phyloP scores from a whole-genome alignment of 2,113 vertebrate species.

The Meleagris gallopavo region DNA sequence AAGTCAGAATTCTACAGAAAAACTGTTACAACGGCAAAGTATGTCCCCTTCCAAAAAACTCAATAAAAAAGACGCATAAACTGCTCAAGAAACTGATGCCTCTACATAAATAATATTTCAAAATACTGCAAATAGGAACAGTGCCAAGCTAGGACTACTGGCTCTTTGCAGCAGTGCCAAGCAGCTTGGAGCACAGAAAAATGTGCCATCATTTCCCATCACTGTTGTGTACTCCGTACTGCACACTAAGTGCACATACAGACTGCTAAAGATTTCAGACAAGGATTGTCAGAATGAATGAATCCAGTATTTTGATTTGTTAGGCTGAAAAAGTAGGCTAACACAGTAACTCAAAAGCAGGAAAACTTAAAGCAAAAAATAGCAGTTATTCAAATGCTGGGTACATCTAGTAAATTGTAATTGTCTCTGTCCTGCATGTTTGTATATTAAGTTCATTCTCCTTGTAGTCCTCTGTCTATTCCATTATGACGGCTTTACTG shows the following conservation, averaged over 20 bases:
- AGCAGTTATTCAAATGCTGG: not conserved
- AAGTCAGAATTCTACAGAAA: not conserved
- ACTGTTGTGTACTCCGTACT: not conserved
- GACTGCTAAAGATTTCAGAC: constrained; percentile 40
- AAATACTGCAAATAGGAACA: not conserved
- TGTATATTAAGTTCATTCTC: not conserved
- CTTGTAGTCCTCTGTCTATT: not conserved
- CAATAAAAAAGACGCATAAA: not conserved
- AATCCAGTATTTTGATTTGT: not conserved
- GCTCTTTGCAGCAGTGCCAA: not conserved
- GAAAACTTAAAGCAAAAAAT: not conserved
- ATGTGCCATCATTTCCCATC: not conserved
- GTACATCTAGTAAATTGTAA: not conserved
- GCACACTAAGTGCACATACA: not conserved
- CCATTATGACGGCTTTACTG: not conserved
- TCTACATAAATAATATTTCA: not conserved
- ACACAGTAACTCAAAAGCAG: constrained; percentile 3
- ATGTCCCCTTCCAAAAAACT: not conserved
- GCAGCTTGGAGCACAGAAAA: not conserved
- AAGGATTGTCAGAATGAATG: constrained; percentile 33
- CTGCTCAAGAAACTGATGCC: not conserved
- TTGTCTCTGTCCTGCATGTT: not conserved
- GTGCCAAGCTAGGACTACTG: not conserved
- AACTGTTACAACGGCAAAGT: not conserved
- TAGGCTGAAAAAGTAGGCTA: constrained; percentile 11